Evolutionary conservation across 2,888 invertebrate genomes (phyloP), one percentile per base, ranked within the genome.

Genomic region (Lumbricus terrestris): DNA sequence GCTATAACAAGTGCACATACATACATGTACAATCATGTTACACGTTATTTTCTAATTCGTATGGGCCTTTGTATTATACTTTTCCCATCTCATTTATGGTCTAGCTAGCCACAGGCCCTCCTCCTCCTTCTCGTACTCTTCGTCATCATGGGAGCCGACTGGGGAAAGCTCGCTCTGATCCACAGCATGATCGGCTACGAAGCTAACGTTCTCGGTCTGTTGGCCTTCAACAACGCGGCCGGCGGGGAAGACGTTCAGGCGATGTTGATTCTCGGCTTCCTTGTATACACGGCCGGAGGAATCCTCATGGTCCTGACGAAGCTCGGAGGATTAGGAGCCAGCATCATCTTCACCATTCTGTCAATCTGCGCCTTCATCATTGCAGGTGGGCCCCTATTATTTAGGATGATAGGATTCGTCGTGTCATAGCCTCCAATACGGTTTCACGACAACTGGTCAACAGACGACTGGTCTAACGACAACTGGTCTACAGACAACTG

Each of bases 271-370:
- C 85, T 85, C 85, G 85, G 85, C 85, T 85, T 85, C 35, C 85
- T 85, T 35, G 1, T 85, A 35, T 37, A 85, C 85, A 85, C 85
- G 35, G 35, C 35, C 37, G 85, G 35, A 34, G 85, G 85, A 85
- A 85, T 85, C 85, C 85, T 85, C 85, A 85, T 85, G 85, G 85
- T 85, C 85, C 85, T 85, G 34, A 85, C 85, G 85, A 85, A 85
- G 85, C 35, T 85, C 0, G 85, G 85, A 15, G 85, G 34, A 16
- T 37, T 85, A 34, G 85, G 85, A 8, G 83, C 83, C 83, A 85
- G 85, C 35, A 85, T 85, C 35, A 35, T 85, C 85, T 85, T 85
- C 85, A 85, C 85, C 35, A 85, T 85, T 8, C 85, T 85, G 29
- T 85, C 85, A 85, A 34, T 85, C 34, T 85, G 85, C 37, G 85